A percentile compares a stretch with the other conserved stretches of the same genome.
Conservation (phyloP, 2,113 vertebrate species). For the Ictalurus furcatus region DNA sequence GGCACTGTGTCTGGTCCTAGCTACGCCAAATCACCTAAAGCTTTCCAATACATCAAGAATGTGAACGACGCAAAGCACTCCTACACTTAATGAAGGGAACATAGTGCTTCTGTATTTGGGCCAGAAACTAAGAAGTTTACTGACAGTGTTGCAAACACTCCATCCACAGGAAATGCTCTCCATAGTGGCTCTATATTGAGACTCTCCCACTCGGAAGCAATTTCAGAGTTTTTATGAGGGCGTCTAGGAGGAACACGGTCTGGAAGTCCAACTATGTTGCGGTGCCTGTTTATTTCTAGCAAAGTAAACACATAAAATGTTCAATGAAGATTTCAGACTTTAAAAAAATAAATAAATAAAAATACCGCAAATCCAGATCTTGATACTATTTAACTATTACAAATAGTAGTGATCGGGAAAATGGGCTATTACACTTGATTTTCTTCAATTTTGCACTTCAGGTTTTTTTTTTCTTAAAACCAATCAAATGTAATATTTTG, state of each 20-base stretch:
- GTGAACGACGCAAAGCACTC: constrained; percentile 33
- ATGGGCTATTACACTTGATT: background rate
- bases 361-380: background rate
- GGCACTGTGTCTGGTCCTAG: background rate
- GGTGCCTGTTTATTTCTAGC: constrained; percentile 71
- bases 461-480: background rate
- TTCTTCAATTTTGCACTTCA: constrained; percentile 26
- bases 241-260: constrained; percentile 59
- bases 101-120: background rate
- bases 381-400: background rate
- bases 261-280: constrained; percentile 67
- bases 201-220: constrained; percentile 55
- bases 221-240: constrained; percentile 64
- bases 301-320: constrained; percentile 71
- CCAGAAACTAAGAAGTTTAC: constrained; percentile 21
- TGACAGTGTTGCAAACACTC: constrained; percentile 28
- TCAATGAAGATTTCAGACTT: constrained; percentile 54
- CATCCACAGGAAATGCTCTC: constrained; percentile 43
- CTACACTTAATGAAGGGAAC: background rate
- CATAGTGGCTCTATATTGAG: constrained; percentile 55
- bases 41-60: constrained; percentile 28
- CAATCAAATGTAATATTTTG: constrained; percentile 1
- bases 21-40: background rate
- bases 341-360: background rate
- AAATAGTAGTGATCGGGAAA: background rate